Evolutionary conservation across 2,797 vertebrate genomes (phyloP).

Genomic region (Agapornis canus): DNA sequence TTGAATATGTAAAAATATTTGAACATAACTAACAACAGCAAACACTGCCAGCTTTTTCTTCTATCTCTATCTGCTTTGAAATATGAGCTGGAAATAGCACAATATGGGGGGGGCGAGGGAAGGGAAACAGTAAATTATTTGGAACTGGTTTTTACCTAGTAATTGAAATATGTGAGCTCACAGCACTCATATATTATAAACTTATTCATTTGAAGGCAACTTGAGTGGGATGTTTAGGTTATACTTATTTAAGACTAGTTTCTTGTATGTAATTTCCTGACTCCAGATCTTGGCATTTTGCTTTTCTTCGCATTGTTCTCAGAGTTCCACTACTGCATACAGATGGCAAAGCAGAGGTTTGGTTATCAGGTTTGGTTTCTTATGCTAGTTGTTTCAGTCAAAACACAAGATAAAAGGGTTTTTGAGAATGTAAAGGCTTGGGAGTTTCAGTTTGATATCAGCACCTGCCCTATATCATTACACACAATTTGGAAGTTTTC

Average conservation of each 20-base stretch:
- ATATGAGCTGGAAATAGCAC: neutral
- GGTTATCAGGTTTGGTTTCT: neutral
- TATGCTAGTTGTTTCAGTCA: neutral
- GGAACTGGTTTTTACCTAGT: neutral
- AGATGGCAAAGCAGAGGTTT: neutral
- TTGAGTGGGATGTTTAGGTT: neutral
- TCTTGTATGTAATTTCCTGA: neutral
- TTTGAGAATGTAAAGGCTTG: neutral
- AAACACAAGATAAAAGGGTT: neutral
- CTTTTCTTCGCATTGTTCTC: neutral
- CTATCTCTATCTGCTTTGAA: neutral
- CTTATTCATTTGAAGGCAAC: neutral
- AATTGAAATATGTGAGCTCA: neutral
- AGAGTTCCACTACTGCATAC: neutral
- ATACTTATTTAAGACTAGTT: neutral
- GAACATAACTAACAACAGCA: neutral
- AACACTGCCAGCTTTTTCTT: neutral
- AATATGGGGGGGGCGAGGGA: accelerated
- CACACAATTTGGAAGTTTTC: neutral
- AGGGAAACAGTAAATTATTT: neutral
- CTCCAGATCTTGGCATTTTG: neutral
- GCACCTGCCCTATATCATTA: neutral
- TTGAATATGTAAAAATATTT: neutral
- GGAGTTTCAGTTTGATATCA: neutral
- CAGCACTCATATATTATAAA: neutral